Evolutionary conservation across 2,113 vertebrate genomes (phyloP).

Genomic region (Romanogobio albipinnatus): DNA sequence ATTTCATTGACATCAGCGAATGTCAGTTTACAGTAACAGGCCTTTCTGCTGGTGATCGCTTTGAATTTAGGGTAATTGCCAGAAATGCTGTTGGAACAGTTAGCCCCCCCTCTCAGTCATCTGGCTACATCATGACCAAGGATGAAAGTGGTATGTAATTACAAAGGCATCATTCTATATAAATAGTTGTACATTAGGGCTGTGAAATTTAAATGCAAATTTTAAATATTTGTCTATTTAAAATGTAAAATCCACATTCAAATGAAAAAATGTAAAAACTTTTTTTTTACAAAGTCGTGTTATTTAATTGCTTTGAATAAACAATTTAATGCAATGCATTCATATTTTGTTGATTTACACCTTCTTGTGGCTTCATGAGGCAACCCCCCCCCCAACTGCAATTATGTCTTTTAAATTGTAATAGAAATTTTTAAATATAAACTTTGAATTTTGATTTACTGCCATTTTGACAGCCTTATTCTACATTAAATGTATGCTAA

Average conservation of each 20-base stretch:
- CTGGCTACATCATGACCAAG: conserved; percentile 95
- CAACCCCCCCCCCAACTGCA: background rate
- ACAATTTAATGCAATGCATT: no score
- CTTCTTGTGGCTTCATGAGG: background rate
- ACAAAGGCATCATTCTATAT: background rate
- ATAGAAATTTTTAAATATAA: no score
- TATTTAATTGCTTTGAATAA: no score
- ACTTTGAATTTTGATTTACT: no score
- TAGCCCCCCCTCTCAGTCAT: conserved; percentile 96
- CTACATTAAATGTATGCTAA: background rate
- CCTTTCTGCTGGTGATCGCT: conserved; percentile 91
- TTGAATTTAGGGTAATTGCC: conserved; percentile 94
- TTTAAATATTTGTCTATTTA: no score
- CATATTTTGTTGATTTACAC: no score
- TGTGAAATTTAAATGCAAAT: no score
- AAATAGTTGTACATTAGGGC: conserved; percentile 9
- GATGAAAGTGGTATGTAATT: conserved; percentile 90
- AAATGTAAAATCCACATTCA: no score
- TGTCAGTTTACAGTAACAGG: conserved; percentile 93
- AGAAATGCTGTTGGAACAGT: conserved; percentile 96
- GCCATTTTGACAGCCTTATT: no score
- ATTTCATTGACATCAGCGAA: conserved; percentile 93
- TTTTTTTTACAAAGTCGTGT: no score
- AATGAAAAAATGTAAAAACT: no score
- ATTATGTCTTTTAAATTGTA: no score